These are phyloP conservation scores for Megamerina dolium DNA, from an alignment of 2,888 invertebrate species.

Conservation along the genomic window DNA sequence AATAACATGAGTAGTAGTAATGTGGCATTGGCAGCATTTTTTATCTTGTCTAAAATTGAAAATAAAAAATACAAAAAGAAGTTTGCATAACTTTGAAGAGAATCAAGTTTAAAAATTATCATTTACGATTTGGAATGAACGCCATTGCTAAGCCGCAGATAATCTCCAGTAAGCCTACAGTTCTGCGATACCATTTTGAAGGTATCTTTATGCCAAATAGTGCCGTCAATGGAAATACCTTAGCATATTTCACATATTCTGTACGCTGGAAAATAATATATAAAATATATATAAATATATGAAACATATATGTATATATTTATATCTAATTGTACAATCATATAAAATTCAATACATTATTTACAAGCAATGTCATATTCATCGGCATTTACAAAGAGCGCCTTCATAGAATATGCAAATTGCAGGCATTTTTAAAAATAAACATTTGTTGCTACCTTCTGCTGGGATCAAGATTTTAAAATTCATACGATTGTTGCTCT, in stretches of 20 bases:
- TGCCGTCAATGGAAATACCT: conserved; percentile 81
- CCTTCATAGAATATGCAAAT: neutral
- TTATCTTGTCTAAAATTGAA: conserved; percentile 81
- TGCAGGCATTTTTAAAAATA: conserved; percentile 26
- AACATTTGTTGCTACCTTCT: conserved; percentile 23
- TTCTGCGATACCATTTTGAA: conserved; percentile 85
- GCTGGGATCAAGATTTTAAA: conserved; percentile 14
- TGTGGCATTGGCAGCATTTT: conserved; percentile 82
- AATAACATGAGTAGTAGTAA: conserved; percentile 78
- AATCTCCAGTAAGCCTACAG: conserved; percentile 78
- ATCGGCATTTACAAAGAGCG: neutral
- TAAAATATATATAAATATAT: conserved; percentile 21
- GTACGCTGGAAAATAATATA: conserved; percentile 62
- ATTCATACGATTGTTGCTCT: too few relatives aligned
- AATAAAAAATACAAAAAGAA: too few relatives aligned
- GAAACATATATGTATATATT: neutral
- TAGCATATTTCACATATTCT: conserved; percentile 93
- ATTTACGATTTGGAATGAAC: conserved; percentile 76
- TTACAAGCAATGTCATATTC: neutral
- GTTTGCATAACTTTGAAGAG: too few relatives aligned
- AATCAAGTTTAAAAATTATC: too few relatives aligned
- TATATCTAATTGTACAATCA: too few relatives aligned
- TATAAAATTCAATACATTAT: conserved; percentile 6
- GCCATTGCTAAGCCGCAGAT: conserved; percentile 79
- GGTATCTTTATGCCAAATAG: conserved; percentile 80